Conservation (phyloP, 1,140 invertebrate species). For the Drosophila dunni region DNA sequence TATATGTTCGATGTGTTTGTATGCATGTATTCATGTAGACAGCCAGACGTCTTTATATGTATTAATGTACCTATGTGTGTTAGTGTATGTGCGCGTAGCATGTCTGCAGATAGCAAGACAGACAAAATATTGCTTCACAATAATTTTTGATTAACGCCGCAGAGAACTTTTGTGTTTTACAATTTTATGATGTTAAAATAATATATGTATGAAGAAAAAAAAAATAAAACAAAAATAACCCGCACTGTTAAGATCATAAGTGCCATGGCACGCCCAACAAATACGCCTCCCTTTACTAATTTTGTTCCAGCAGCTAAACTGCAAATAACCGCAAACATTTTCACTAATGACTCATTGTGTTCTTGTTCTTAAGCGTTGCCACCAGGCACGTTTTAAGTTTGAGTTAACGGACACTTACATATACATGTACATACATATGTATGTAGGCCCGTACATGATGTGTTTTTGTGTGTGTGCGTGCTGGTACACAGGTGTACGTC, state of each 20-base stretch:
- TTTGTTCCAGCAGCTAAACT: conserved; percentile 1
- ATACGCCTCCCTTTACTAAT: background rate
- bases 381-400: conserved; percentile 32
- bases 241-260: background rate
- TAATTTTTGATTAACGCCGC: conserved; percentile 11
- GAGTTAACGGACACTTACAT: conserved; percentile 21
- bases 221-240: background rate
- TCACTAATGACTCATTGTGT: conserved; percentile 37
- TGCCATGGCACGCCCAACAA: background rate
- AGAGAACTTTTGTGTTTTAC: conserved; percentile 11
- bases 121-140: conserved; percentile 17
- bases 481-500: conserved; percentile 7
- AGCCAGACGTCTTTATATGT: conserved; percentile 4
- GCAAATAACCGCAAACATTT: conserved; percentile 42
- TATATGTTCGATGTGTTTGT: background rate
- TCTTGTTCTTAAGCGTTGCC: conserved; percentile 29
- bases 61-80: background rate
- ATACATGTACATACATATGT: background rate
- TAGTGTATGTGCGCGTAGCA: background rate
- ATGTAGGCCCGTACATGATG: background rate
- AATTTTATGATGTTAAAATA: conserved; percentile 15
- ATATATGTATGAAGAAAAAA: background rate
- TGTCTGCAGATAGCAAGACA: conserved; percentile 9
- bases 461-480: background rate
- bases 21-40: background rate